Conservation (phyloP, 1,140 invertebrate genomes). For the Drosophila nasuta region DNA sequence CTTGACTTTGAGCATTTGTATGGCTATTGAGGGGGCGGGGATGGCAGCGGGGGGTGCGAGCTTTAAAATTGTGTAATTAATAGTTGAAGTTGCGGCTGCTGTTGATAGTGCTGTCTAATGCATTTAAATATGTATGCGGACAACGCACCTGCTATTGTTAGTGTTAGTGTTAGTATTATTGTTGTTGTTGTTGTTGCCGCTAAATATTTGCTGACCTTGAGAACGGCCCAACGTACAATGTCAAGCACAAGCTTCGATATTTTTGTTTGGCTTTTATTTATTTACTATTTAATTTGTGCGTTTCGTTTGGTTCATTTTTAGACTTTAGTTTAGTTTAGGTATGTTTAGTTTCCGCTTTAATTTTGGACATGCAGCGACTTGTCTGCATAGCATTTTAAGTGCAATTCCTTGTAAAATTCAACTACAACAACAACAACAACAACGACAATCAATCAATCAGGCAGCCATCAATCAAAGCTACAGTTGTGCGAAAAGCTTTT, state of each 20-base stretch:
- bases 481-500: conserved; percentile 12
- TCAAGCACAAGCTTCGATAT: conserved; percentile 32
- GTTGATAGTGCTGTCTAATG: conserved; percentile 39
- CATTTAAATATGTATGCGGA: conserved; percentile 52
- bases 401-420: conserved; percentile 27
- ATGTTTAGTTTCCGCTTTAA: conserved; percentile 1
- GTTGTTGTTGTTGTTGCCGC: conserved; percentile 7
- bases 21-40: conserved; percentile 4
- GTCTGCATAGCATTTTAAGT: conserved; percentile 20
- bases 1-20: conserved; percentile 63
- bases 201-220: conserved; percentile 42
- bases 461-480: conserved; percentile 28
- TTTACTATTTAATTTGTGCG: conserved; percentile 26
- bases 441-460: conserved; percentile 18
- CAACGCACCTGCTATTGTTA: conserved; percentile 42
- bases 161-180: conserved; percentile 7
- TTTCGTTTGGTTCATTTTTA: conserved; percentile 24
- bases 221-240: conserved; percentile 38
- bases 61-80: conserved; percentile 61
- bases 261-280: conserved; percentile 5
- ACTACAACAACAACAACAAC: not conserved
- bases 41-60: conserved; percentile 6
- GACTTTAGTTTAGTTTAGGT: no score
- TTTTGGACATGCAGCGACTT: conserved; percentile 1
- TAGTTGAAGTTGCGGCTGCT: conserved; percentile 25